Percentiles rank a stretch among this genome's conserved stretches.
These are phyloP conservation scores for Ptychodera flava DNA, from an alignment of 35 echinoderm and acorn worm species.

Conservation along the genomic window DNA sequence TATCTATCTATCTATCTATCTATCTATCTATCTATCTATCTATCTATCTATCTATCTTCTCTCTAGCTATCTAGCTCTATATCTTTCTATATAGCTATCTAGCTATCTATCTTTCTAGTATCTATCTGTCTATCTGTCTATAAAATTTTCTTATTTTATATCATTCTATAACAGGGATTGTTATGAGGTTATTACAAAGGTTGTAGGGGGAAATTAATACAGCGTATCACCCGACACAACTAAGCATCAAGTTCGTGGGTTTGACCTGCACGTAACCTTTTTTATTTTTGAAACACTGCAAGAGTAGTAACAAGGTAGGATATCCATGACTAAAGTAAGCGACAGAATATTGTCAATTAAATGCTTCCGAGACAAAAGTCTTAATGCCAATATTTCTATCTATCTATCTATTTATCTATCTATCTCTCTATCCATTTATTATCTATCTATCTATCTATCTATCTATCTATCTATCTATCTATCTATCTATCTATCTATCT, in stretches of 20 bases:
- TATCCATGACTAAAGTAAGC: too few species aligned
- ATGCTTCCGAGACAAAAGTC: too few species aligned
- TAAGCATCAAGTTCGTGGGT: too few species aligned
- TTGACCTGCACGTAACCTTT: too few species aligned
- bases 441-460: conserved; percentile 2
- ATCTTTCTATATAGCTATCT: neutral
- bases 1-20: conserved; percentile 2
- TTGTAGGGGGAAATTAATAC: too few species aligned
- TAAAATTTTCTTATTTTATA: too few species aligned
- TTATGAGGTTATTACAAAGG: too few species aligned
- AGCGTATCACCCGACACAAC: too few species aligned
- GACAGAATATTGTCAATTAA: too few species aligned
- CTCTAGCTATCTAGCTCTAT: neutral
- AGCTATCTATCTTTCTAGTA: neutral
- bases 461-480: conserved; percentile 2
- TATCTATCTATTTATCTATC: neutral
- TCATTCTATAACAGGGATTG: too few species aligned
- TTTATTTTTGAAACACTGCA: too few species aligned
- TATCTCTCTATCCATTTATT: neutral
- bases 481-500: neutral
- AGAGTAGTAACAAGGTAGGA: too few species aligned
- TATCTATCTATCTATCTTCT: conserved; percentile 2
- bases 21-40: conserved; percentile 2
- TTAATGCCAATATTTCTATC: neutral
- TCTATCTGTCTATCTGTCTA: neutral